phyloP scores from a whole-genome alignment of 2,888 invertebrate genomes.

The Cyclophora punctaria region DNA sequence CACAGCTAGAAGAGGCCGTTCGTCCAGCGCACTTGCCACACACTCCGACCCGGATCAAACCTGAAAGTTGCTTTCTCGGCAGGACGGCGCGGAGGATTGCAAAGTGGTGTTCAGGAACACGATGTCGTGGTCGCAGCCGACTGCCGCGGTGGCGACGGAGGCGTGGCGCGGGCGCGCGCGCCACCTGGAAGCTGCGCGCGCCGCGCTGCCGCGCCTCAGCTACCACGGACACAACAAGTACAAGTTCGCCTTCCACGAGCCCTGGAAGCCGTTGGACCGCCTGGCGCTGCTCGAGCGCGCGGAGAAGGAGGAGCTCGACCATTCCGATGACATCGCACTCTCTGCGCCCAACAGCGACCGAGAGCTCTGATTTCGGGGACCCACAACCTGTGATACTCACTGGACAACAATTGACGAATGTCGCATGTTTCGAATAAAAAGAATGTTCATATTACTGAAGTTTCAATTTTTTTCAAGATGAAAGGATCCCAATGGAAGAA shows the following conservation, averaged over 20 bases:
- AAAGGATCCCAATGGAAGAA: too few species aligned
- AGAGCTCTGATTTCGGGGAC: constrained; percentile 45
- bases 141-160: constrained; percentile 6
- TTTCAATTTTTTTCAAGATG: too few species aligned
- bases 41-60: constrained; percentile 17
- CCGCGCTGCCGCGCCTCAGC: constrained; percentile 39
- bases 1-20: constrained; percentile 23
- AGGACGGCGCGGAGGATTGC: constrained; percentile 44
- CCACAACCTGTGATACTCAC: constrained; percentile 8
- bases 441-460: too few species aligned
- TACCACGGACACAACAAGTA: constrained; percentile 58
- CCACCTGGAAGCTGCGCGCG: neutral
- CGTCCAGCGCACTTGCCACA: constrained; percentile 61
- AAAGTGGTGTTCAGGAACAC: constrained; percentile 30
- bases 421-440: constrained; percentile 24
- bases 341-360: constrained; percentile 15
- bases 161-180: constrained; percentile 10
- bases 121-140: constrained; percentile 17
- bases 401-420: constrained; percentile 14
- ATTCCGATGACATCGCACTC: constrained; percentile 12
- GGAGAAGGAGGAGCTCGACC: constrained; percentile 39
- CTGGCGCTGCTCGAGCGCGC: constrained; percentile 47
- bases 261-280: constrained; percentile 61
- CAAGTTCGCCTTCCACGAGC: constrained; percentile 64
- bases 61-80: constrained; percentile 51